phyloP scores from a whole-genome alignment of 2,113 vertebrate genomes.

The Hystrix brachyura region DNA sequence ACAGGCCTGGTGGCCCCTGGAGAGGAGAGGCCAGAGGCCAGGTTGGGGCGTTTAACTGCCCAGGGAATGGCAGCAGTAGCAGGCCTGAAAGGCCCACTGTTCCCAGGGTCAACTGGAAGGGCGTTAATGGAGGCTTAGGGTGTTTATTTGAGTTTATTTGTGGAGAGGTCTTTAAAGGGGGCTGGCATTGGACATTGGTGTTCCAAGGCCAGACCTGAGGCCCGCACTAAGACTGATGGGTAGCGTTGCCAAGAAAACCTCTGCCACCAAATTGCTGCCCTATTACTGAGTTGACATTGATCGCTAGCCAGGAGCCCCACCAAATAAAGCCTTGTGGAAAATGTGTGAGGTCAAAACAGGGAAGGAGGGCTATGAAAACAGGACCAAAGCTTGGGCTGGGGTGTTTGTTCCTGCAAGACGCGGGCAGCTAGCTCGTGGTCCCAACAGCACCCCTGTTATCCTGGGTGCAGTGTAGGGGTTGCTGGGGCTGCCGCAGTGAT shows the following conservation, averaged over 20 bases:
- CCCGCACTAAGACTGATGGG: slow-evolving; percentile 71
- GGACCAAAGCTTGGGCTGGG: not conserved
- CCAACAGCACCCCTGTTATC: not conserved
- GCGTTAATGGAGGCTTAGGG: slow-evolving; percentile 79
- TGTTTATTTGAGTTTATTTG: slow-evolving; percentile 85
- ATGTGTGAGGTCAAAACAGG: slow-evolving; percentile 77
- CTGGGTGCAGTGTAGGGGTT: not conserved
- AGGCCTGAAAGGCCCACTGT: slow-evolving; percentile 82
- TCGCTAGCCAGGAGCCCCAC: slow-evolving; percentile 81
- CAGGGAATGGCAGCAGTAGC: slow-evolving; percentile 61
- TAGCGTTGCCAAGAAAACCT: slow-evolving; percentile 81
- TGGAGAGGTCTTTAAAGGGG: slow-evolving; percentile 81
- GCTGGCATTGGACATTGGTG: slow-evolving; percentile 73
- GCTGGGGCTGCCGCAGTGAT: not conserved
- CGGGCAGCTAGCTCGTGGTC: slow-evolving; percentile 61
- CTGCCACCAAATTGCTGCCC: slow-evolving; percentile 84
- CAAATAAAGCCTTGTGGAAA: slow-evolving; percentile 82
- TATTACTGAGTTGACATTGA: slow-evolving; percentile 85
- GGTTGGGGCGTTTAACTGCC: slow-evolving; percentile 81
- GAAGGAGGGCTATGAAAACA: slow-evolving; percentile 76
- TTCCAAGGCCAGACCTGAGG: slow-evolving; percentile 70
- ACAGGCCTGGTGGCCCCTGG: slow-evolving; percentile 73
- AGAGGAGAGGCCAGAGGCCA: slow-evolving; percentile 78
- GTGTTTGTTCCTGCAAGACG: slow-evolving; percentile 52
- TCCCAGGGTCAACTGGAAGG: slow-evolving; percentile 81